These are phyloP conservation scores for Ricordea florida DNA, from an alignment of 92 coral and sea anemone genomes.

Conservation along the genomic window DNA sequence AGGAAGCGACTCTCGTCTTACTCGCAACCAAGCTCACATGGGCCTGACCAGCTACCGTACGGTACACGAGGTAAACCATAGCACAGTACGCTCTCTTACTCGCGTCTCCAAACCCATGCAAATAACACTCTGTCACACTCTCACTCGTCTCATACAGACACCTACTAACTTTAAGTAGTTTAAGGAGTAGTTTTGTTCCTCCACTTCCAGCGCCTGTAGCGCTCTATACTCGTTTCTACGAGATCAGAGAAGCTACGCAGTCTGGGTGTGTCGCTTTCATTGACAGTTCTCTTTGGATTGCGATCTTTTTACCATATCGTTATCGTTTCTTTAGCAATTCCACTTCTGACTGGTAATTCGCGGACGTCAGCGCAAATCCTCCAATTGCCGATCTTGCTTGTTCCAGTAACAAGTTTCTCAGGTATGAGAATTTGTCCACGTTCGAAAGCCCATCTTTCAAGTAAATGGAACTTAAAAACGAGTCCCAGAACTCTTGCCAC, in stretches of 20 bases:
- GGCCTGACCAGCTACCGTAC: too few species aligned
- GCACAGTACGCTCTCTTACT: too few species aligned
- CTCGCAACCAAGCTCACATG: too few species aligned
- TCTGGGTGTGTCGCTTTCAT: not conserved
- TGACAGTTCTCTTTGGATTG: not conserved
- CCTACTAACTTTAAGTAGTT: too few species aligned
- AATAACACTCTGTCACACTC: too few species aligned
- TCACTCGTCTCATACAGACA: too few species aligned
- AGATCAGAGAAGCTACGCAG: conserved; percentile 1
- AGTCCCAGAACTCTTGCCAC: conserved; percentile 43
- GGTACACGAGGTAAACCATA: too few species aligned
- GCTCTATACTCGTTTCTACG: conserved; percentile 25
- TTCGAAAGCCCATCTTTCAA: not conserved
- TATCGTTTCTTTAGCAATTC: not conserved
- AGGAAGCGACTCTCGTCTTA: too few species aligned
- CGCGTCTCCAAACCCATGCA: too few species aligned
- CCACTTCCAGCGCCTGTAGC: conserved; percentile 34
- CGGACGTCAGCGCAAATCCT: too few species aligned
- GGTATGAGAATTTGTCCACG: conserved; percentile 21
- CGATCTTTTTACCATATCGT: not conserved
- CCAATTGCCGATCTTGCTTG: conserved; percentile 14
- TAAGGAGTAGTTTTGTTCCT: conserved; percentile 17
- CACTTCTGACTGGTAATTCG: conserved; percentile 6
- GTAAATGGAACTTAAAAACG: conserved; percentile 34
- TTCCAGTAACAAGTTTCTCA: not conserved